Conservation (phyloP, 2,888 invertebrate genomes). For the Andrena haemorrhoa region DNA sequence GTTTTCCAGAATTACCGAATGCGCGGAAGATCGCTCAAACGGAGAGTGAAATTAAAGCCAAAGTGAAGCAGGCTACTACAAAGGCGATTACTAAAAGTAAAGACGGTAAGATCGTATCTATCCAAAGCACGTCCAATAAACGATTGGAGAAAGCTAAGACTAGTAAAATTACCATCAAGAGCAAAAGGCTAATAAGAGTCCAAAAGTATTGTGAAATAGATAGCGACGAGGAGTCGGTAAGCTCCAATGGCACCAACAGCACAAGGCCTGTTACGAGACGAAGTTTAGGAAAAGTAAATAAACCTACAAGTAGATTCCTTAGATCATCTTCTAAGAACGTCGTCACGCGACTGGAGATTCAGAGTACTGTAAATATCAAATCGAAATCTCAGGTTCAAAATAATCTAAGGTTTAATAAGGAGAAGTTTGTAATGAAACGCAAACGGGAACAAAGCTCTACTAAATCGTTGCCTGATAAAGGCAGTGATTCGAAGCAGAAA, state of each 20-base stretch:
- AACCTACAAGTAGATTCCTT: constrained; percentile 74
- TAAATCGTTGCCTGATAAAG: constrained; percentile 57
- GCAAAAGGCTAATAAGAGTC: constrained; percentile 76
- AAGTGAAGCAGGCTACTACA: constrained; percentile 77
- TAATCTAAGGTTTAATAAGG: constrained; percentile 66
- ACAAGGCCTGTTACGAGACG: constrained; percentile 76
- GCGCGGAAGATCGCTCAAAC: constrained; percentile 87
- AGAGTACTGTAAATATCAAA: constrained; percentile 56
- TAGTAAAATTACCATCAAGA: constrained; percentile 71
- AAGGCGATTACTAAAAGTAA: constrained; percentile 67
- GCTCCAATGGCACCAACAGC: constrained; percentile 76
- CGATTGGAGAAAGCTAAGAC: constrained; percentile 62
- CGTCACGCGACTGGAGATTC: constrained; percentile 61
- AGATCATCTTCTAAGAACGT: constrained; percentile 77
- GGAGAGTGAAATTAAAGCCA: constrained; percentile 87
- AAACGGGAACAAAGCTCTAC: constrained; percentile 63
- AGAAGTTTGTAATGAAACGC: constrained; percentile 68
- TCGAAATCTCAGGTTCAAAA: constrained; percentile 70
- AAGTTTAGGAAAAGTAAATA: constrained; percentile 69
- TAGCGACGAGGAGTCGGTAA: constrained; percentile 80
- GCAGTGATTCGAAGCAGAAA: constrained; percentile 54
- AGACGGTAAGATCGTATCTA: constrained; percentile 49
- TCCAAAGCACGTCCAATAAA: constrained; percentile 46
- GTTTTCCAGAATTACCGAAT: constrained; percentile 89
- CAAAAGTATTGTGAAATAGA: constrained; percentile 81